Conservation (phyloP, 2,888 invertebrate species). For the Hyposoter dolosus region DNA sequence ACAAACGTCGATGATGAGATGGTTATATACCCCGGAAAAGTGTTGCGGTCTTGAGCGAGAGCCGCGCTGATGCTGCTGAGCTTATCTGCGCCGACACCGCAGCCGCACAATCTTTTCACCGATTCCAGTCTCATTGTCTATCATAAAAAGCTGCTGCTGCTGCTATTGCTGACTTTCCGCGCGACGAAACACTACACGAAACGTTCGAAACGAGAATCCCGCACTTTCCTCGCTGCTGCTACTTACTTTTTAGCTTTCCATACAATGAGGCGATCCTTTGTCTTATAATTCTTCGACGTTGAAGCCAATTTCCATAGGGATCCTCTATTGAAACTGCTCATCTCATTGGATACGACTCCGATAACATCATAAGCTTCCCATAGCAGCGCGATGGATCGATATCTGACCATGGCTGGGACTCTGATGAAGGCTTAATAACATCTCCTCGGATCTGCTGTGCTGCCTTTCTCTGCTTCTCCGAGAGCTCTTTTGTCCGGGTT, state of each 20-base stretch:
- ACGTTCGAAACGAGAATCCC: neutral
- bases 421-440: constrained; percentile 28
- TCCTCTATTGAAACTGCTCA: constrained; percentile 9
- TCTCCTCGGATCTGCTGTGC: constrained; percentile 20
- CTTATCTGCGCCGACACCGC: constrained; percentile 60
- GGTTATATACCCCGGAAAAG: constrained; percentile 79
- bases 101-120: constrained; percentile 68
- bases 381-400: constrained; percentile 16
- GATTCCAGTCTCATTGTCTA: constrained; percentile 40
- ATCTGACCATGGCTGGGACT: neutral
- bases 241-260: neutral
- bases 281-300: neutral
- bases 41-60: constrained; percentile 73
- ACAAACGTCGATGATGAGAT: constrained; percentile 82
- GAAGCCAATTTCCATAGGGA: neutral
- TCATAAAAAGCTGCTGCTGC: neutral
- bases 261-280: neutral
- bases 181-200: neutral
- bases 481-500: constrained; percentile 46
- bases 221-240: neutral
- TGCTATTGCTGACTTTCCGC: neutral
- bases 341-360: neutral
- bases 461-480: neutral
- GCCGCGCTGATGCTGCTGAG: neutral
- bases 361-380: constrained; percentile 29